Evolutionary conservation across 2,888 invertebrate species (phyloP).

Genomic region (Sialis fuliginosa): DNA sequence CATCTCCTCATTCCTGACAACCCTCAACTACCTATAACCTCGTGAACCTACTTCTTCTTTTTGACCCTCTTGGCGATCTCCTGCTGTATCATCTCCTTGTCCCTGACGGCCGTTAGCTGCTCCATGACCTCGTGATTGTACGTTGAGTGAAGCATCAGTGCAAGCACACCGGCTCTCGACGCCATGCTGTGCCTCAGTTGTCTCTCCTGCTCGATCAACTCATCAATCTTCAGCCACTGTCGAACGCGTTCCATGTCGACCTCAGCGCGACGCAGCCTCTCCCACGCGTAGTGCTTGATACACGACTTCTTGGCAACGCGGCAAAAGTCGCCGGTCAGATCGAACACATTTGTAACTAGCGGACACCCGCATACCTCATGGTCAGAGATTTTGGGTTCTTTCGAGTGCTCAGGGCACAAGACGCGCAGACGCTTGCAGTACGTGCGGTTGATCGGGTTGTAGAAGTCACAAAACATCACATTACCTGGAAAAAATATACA

Average conservation of each 20-base stretch:
- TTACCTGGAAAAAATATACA: constrained; percentile 28
- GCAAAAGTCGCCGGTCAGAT: constrained; percentile 75
- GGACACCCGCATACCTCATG: constrained; percentile 90
- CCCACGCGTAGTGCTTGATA: constrained; percentile 87
- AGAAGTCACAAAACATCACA: constrained; percentile 96
- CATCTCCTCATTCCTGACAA: too few species aligned
- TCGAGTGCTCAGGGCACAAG: constrained; percentile 94
- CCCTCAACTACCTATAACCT: too few species aligned
- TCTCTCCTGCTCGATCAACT: constrained; percentile 83
- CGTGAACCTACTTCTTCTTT: too few species aligned
- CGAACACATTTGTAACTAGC: constrained; percentile 66
- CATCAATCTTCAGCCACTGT: constrained; percentile 88
- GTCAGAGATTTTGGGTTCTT: constrained; percentile 77
- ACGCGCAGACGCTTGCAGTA: constrained; percentile 93
- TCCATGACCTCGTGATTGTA: constrained; percentile 88
- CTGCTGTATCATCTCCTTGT: constrained; percentile 19
- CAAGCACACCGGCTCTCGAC: constrained; percentile 77
- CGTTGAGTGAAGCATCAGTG: constrained; percentile 91
- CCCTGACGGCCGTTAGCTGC: constrained; percentile 37
- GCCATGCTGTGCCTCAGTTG: constrained; percentile 58
- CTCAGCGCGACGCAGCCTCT: constrained; percentile 82
- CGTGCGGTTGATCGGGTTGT: constrained; percentile 70
- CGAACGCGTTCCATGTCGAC: constrained; percentile 86
- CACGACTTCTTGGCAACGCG: constrained; percentile 77
- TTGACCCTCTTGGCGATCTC: too few species aligned